Conservation (phyloP, 2,113 vertebrate species). For the Saimiri boliviensis region DNA sequence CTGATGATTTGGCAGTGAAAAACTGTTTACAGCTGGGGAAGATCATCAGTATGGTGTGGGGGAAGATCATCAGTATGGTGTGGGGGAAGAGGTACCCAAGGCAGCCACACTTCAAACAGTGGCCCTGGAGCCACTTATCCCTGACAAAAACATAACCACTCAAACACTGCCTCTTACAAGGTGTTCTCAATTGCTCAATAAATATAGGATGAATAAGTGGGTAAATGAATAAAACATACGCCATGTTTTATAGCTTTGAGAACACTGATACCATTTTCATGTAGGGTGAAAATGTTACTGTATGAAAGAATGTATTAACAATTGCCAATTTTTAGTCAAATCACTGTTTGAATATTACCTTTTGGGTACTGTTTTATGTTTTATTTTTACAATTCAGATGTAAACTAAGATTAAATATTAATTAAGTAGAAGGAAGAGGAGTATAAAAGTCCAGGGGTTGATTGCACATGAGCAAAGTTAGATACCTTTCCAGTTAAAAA, state of each 20-base stretch:
- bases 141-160: neutral
- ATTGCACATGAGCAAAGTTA: neutral
- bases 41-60: rapidly evolving
- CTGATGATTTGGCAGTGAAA: neutral
- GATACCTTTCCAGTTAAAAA: neutral
- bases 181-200: neutral
- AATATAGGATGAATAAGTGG: neutral
- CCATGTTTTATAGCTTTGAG: neutral
- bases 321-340: neutral
- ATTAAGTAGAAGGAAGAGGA: neutral
- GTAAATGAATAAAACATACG: neutral
- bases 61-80: rapidly evolving
- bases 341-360: neutral
- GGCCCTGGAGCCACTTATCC: neutral
- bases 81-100: too few species aligned
- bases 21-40: neutral
- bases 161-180: neutral
- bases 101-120: neutral
- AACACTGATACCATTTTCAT: neutral
- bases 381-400: neutral
- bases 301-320: neutral
- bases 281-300: neutral
- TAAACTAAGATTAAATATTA: conserved; percentile 31
- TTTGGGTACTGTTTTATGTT: conserved; percentile 23
- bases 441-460: neutral